Evolutionary conservation across 2,113 vertebrate species (phyloP).

Genomic region (Brienomyrus brachyistius): DNA sequence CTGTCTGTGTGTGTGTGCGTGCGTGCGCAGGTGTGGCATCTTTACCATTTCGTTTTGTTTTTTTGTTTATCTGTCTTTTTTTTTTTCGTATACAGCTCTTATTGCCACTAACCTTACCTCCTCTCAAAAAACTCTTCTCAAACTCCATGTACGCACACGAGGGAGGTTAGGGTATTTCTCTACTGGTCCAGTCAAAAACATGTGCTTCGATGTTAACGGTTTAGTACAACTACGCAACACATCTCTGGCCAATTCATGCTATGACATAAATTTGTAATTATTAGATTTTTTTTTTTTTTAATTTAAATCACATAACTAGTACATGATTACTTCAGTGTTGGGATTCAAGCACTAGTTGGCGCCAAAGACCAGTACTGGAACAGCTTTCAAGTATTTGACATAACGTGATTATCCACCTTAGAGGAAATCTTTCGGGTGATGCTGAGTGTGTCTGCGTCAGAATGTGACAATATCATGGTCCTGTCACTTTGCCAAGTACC

Average conservation of each 20-base stretch:
- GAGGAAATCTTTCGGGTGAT: background rate
- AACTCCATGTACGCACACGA: background rate
- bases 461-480: background rate
- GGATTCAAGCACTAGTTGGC: background rate
- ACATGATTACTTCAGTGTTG: background rate
- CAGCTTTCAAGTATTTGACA: background rate
- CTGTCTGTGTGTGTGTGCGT: slow-evolving; percentile 20
- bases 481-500: slow-evolving; percentile 13
- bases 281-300: background rate
- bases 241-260: background rate
- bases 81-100: background rate
- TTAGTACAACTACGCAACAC: background rate
- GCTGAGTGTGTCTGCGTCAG: background rate
- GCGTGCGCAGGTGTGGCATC: slow-evolving; percentile 9
- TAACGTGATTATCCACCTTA: background rate
- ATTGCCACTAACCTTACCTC: background rate
- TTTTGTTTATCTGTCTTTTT: background rate
- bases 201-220: background rate
- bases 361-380: slow-evolving; percentile 13
- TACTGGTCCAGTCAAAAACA: background rate
- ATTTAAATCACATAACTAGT: background rate
- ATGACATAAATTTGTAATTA: background rate
- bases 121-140: background rate
- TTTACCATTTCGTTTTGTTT: background rate
- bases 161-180: background rate